Evolutionary conservation across 2,113 vertebrate genomes (phyloP), one percentile per base, ranked within the genome.

Genomic region (Protomyctophum bolini): DNA sequence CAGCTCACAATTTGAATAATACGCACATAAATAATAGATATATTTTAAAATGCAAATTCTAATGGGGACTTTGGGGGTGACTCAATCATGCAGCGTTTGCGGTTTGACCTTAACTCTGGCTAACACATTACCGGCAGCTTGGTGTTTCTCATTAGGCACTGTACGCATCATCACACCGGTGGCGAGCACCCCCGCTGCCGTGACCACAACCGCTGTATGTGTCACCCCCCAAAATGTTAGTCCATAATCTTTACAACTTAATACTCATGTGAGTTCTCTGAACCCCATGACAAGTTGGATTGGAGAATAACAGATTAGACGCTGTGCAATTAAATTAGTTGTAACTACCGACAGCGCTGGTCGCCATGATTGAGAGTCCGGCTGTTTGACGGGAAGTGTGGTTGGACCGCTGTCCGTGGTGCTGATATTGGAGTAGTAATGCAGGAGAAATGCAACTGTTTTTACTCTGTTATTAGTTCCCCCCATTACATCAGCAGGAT

Each of bases 21-120:
- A 75, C 73, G 66, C 73, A 68, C 81, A 91, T 91, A 87, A 91
- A 92, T 92, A 90, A 92, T 86, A 88, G 82, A 89, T 90, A 79
- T 80, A 77, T 88, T 89, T 92, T 87, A 88, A 90, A 72, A 91
- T 90, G 83, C 86, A 89, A 88, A 87, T 87, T 86, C 67, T 87
- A 82, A 88, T 64, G 63, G 84, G 80, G 86, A 85, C 81, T 90
- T 86, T 79, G 80, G 64, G 81, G 76, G 81, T 64, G 81, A 81
- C 83, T 91, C 82, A 87, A 83, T 87, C 79, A 88, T 84, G 84
- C 89, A 60, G 60, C 80, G 79, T 83, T 85, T 85, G 84, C 49
- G 78, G 76, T 89, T 84, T 87, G 87, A 90, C 89, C 87, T 80
- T 75, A 82, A 84, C 82, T 79, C 70, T 8, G 74, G 71, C 73